Conservation (phyloP, 2,888 invertebrate species). For the Torymus texanus region DNA sequence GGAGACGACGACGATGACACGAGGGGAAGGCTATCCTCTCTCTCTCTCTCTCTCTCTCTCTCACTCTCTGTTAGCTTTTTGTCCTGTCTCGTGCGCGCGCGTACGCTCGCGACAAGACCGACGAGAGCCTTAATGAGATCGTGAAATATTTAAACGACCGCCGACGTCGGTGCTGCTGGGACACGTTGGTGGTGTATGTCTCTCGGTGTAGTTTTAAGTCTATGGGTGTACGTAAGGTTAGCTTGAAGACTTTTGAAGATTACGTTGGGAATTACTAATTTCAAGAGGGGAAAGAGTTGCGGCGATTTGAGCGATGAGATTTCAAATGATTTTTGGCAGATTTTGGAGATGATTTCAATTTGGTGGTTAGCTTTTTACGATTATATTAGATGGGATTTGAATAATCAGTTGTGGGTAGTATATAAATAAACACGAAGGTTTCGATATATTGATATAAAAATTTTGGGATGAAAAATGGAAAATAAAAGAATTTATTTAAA, state of each 20-base stretch:
- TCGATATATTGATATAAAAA: too few relatives aligned
- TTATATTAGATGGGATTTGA: too few relatives aligned
- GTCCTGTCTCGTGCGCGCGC: constrained; percentile 19
- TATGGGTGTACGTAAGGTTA: not conserved
- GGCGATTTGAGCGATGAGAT: too few relatives aligned
- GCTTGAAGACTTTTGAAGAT: too few relatives aligned
- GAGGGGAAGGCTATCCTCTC: constrained; percentile 5
- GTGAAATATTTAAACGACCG: constrained; percentile 66
- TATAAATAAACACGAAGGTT: too few relatives aligned
- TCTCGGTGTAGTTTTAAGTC: not conserved
- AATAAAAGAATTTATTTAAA: too few relatives aligned
- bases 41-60: constrained; percentile 8
- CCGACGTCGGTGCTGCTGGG: constrained; percentile 5
- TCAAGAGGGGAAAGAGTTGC: too few relatives aligned
- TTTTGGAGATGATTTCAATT: too few relatives aligned
- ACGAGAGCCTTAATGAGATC: constrained; percentile 65
- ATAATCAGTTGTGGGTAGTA: too few relatives aligned
- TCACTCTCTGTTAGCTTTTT: constrained; percentile 3
- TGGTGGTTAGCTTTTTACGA: too few relatives aligned
- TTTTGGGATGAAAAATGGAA: too few relatives aligned
- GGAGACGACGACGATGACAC: not conserved
- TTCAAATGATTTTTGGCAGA: too few relatives aligned
- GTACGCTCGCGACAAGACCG: constrained; percentile 19
- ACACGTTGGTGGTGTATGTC: not conserved
- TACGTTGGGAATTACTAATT: not conserved